Evolutionary conservation across 2,113 vertebrate genomes (phyloP).

Genomic region (Grantiella picta): DNA sequence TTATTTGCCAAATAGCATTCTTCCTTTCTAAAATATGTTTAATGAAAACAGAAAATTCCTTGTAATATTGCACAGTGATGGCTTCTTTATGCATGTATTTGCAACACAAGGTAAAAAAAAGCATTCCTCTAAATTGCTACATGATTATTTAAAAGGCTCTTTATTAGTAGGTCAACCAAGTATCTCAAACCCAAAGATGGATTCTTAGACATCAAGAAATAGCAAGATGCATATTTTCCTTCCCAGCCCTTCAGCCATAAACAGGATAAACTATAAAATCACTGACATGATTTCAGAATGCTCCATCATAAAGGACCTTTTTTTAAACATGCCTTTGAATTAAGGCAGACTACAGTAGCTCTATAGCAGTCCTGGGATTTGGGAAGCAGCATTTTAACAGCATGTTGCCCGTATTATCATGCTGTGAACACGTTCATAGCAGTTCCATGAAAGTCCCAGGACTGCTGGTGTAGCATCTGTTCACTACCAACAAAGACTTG

Average conservation of each 20-base stretch:
- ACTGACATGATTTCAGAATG: neutral
- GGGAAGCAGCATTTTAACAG: constrained; percentile 31
- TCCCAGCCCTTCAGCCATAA: neutral
- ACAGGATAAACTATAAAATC: neutral
- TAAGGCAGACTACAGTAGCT: neutral
- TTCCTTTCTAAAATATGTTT: neutral
- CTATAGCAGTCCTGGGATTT: neutral
- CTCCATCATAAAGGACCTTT: neutral
- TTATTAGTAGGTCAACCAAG: neutral
- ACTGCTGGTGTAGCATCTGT: constrained; percentile 72
- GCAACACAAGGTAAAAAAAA: neutral
- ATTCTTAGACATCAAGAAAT: neutral
- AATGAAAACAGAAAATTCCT: neutral
- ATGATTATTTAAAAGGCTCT: neutral
- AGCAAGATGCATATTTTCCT: neutral
- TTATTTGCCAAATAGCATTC: neutral
- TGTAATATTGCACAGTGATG: neutral
- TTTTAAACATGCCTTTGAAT: neutral
- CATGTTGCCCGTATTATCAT: constrained; percentile 10
- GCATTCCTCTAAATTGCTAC: neutral
- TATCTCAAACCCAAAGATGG: neutral
- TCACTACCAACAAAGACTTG: constrained; percentile 46
- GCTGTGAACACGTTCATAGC: constrained; percentile 66
- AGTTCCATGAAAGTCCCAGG: constrained; percentile 55
- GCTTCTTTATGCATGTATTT: neutral